Evolutionary conservation across 2,113 vertebrate species (phyloP).

Genomic region (Danionella cerebrum): DNA sequence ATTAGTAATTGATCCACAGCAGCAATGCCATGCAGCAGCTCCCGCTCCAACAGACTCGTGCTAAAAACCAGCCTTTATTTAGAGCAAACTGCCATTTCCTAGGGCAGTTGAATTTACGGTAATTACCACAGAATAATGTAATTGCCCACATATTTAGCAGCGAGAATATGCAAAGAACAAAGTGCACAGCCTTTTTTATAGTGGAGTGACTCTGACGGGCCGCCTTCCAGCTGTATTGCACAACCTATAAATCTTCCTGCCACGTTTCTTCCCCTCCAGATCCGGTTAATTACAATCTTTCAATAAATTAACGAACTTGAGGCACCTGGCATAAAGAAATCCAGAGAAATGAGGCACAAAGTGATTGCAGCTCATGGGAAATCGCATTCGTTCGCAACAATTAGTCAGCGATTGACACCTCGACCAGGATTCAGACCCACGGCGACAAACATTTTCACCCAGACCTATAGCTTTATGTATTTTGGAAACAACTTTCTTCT

Average conservation of each 20-base stretch:
- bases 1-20: slow-evolving; percentile 12
- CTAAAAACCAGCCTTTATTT: not conserved
- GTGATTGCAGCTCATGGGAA: not conserved
- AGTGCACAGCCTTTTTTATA: not conserved
- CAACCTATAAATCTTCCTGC: slow-evolving; percentile 13
- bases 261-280: not conserved
- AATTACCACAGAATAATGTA: slow-evolving; percentile 20
- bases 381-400: slow-evolving; percentile 6
- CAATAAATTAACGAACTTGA: slow-evolving; percentile 29
- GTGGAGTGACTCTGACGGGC: not conserved
- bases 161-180: not conserved
- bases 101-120: slow-evolving; percentile 21
- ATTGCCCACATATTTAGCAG: slow-evolving; percentile 7
- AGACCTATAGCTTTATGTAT: not conserved
- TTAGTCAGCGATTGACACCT: slow-evolving; percentile 20
- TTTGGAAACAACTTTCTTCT: slow-evolving; percentile 6
- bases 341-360: slow-evolving; percentile 1
- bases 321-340: slow-evolving; percentile 10
- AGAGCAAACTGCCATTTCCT: slow-evolving; percentile 1
- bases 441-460: not conserved
- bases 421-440: slow-evolving; percentile 1
- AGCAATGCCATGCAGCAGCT: not conserved
- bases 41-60: not conserved
- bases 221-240: slow-evolving; percentile 11
- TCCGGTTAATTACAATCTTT: slow-evolving; percentile 23